phyloP scores from a whole-genome alignment of 2,113 vertebrate genomes.

The Trochalopteron elliotii region DNA sequence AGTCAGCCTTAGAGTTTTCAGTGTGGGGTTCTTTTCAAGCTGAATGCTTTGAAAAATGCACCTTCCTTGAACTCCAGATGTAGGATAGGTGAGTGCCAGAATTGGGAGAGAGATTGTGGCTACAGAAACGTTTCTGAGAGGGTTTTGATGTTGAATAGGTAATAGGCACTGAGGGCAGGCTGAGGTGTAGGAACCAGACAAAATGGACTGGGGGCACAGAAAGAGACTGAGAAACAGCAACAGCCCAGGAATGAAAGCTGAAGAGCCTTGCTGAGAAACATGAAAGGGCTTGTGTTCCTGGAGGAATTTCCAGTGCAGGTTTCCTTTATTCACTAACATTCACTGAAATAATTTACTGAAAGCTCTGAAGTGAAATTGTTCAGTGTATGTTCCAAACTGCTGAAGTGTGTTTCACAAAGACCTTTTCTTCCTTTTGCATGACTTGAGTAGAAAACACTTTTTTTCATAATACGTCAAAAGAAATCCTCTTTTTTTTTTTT shows the following conservation, averaged over 20 bases:
- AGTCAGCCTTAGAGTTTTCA: slow-evolving; percentile 4
- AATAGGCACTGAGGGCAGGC: neutral
- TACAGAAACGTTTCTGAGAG: neutral
- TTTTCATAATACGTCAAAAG: neutral
- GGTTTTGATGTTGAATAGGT: slow-evolving; percentile 31
- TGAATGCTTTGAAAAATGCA: slow-evolving; percentile 11
- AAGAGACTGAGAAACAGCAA: slow-evolving; percentile 15
- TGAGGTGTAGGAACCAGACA: slow-evolving; percentile 16
- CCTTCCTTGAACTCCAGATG: slow-evolving; percentile 21
- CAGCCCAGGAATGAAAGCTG: slow-evolving; percentile 24
- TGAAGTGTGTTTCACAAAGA: slow-evolving; percentile 46
- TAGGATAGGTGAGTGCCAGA: neutral
- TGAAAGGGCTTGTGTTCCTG: slow-evolving; percentile 58
- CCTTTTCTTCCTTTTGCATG: slow-evolving; percentile 51
- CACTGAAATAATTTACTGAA: slow-evolving; percentile 50
- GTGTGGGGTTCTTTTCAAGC: neutral
- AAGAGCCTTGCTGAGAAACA: slow-evolving; percentile 31
- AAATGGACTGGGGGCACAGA: neutral
- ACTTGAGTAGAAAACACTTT: slow-evolving; percentile 51
- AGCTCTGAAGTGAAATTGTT: slow-evolving; percentile 51
- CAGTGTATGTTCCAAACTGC: slow-evolving; percentile 43
- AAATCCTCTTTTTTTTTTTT: neutral
- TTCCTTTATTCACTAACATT: slow-evolving; percentile 47
- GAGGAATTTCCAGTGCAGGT: slow-evolving; percentile 56
- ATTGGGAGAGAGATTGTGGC: neutral